phyloP scores from a whole-genome alignment of 2,888 invertebrate species.

The Eupithecia abbreviata region DNA sequence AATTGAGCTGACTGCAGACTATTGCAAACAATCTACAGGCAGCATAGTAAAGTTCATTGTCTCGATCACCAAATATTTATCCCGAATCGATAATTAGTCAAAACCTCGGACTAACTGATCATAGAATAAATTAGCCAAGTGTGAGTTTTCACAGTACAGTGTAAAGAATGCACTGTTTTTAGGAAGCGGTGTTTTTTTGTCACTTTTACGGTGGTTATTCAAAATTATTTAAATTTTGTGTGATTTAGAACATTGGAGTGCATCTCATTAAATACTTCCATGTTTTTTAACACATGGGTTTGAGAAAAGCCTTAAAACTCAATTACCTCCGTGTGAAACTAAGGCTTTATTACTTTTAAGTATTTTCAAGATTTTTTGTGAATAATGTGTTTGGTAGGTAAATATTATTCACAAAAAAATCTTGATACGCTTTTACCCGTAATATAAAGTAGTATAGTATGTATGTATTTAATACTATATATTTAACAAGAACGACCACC shows the following conservation, averaged over 20 bases:
- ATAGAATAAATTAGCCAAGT: conserved; percentile 75
- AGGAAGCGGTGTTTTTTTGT: conserved; percentile 58
- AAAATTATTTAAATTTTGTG: conserved; percentile 67
- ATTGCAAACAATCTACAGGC: too few relatives aligned
- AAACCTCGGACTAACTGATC: conserved; percentile 66
- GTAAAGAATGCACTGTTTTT: conserved; percentile 74
- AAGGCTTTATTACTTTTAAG: too few relatives aligned
- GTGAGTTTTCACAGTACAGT: conserved; percentile 73
- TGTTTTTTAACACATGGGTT: conserved; percentile 22
- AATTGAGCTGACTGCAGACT: too few relatives aligned
- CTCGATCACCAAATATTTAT: conserved; percentile 69
- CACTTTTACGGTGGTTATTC: conserved; percentile 50
- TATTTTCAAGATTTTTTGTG: too few relatives aligned
- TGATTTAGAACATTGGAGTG: conserved; percentile 48
- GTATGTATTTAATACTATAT: too few relatives aligned
- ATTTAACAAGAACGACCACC: too few relatives aligned
- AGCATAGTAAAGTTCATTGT: conserved; percentile 56
- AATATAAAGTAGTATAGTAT: too few relatives aligned
- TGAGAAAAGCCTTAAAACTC: neutral
- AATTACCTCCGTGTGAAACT: neutral
- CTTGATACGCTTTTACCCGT: too few relatives aligned
- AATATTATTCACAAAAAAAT: too few relatives aligned
- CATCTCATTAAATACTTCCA: conserved; percentile 45
- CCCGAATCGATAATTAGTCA: conserved; percentile 71
- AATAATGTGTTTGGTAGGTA: too few relatives aligned